These are phyloP conservation scores for Carterocephalus palaemon DNA, from an alignment of 2,888 invertebrate species.

Conservation along the genomic window DNA sequence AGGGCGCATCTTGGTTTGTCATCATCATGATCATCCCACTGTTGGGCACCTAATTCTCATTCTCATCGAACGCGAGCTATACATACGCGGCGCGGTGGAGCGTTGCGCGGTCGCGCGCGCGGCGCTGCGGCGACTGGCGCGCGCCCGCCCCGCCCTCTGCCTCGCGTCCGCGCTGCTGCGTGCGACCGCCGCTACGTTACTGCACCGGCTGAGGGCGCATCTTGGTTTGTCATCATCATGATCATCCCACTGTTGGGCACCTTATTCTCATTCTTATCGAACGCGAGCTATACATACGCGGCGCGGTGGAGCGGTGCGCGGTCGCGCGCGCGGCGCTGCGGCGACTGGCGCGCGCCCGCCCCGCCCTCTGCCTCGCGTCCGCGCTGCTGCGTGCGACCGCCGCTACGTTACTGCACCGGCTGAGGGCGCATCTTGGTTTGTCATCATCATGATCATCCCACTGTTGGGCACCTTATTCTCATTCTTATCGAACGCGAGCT, in stretches of 20 bases:
- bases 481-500: constrained; percentile 95
- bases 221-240: constrained; percentile 33
- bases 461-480: too few species aligned
- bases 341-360: constrained; percentile 85
- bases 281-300: constrained; percentile 92
- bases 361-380: constrained; percentile 63
- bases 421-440: constrained; percentile 76
- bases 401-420: constrained; percentile 90
- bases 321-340: constrained; percentile 86
- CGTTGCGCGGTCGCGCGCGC: constrained; percentile 85
- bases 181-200: constrained; percentile 84
- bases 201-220: constrained; percentile 87
- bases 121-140: constrained; percentile 89
- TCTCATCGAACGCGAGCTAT: constrained; percentile 93
- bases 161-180: constrained; percentile 68
- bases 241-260: too few species aligned
- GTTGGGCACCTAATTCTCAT: too few species aligned
- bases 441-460: too few species aligned
- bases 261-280: too few species aligned
- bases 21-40: too few species aligned
- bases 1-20: constrained; percentile 63
- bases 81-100: constrained; percentile 87
- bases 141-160: constrained; percentile 71
- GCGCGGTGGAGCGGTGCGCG: constrained; percentile 84
- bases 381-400: constrained; percentile 74